Evolutionary conservation across 2,113 vertebrate species (phyloP), one percentile per base, ranked within the genome.

Genomic region (Machaerirhynchus nigripectus): DNA sequence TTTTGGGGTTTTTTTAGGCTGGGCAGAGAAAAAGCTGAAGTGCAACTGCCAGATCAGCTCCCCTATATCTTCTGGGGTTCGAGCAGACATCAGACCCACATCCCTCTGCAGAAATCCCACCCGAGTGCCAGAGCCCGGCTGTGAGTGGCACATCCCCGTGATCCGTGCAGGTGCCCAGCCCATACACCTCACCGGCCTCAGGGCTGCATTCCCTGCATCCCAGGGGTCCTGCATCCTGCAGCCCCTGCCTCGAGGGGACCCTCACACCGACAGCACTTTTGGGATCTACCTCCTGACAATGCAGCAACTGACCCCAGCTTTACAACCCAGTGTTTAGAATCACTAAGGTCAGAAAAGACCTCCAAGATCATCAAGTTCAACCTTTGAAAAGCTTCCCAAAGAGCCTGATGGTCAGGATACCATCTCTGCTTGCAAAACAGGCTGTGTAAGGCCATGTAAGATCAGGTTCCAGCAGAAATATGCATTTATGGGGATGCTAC

Each of bases 191-290:
- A 21, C 5, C 59, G 30, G 65, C 46, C 75, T 50, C 46, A 33
- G 3, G 2, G 0, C 33, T 5, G 19, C 83, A 44, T 31, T 46
- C 57, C 10, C 46, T 13, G 50, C 7, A 1, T 10, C 46, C 40
- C 0, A 0, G 0, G 3, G 4, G 14, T 47, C 30, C 57, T 55
- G 57, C 39, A 74, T n/a, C 18, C 57, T 35, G 37, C 53, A 47
- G 35, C 31, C 37, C 47, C 40, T 56, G 31, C 20, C 57, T 1
- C 0, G 56, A 84, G 15, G 53, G 27, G 60, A 65, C 44, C 0
- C 1, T 40, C 44, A 70, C 68, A 23, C 3, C 0, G 0, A 11
- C 39, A 14, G 40, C 11, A 26, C 17, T 65, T 68, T 15, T 13
- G 15, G 88, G 24, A 65, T 47, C 46, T 19, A 13, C 21, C 37